These are phyloP conservation scores for Halcyon leucocephala DNA, from an alignment of 2,797 vertebrate species.

Conservation along the genomic window DNA sequence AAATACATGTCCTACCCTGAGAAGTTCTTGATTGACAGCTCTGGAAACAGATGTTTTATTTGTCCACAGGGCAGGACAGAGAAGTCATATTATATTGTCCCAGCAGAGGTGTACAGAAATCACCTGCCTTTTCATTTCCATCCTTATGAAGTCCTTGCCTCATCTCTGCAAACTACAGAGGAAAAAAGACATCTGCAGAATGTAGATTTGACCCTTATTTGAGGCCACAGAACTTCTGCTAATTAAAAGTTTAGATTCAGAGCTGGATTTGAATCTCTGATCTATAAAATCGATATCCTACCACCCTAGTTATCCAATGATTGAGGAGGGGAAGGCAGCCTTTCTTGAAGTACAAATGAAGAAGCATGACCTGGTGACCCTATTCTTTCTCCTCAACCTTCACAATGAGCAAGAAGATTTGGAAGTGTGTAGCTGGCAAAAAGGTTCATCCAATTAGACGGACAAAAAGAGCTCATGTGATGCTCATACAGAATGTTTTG, in stretches of 20 bases:
- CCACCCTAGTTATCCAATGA: background rate
- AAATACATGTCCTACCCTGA: conserved; percentile 59
- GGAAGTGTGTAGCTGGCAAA: background rate
- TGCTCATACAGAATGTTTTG: background rate
- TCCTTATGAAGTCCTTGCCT: background rate
- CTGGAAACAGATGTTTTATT: conserved; percentile 2
- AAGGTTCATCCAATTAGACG: background rate
- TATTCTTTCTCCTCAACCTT: background rate
- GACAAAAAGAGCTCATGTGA: background rate
- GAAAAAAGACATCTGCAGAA: background rate
- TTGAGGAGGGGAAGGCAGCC: background rate
- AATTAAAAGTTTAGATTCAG: background rate
- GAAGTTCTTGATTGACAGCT: conserved; percentile 48
- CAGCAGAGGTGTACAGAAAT: background rate
- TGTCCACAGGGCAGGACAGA: background rate
- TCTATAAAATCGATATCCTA: background rate
- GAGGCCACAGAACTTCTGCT: background rate
- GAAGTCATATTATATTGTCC: background rate
- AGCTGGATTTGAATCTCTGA: background rate
- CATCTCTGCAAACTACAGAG: background rate
- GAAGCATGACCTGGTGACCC: background rate
- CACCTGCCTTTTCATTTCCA: background rate
- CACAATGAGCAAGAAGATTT: background rate
- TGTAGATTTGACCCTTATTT: background rate
- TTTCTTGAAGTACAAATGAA: background rate